Evolutionary conservation across 2,113 vertebrate genomes (phyloP).

Genomic region (Vombatus ursinus): DNA sequence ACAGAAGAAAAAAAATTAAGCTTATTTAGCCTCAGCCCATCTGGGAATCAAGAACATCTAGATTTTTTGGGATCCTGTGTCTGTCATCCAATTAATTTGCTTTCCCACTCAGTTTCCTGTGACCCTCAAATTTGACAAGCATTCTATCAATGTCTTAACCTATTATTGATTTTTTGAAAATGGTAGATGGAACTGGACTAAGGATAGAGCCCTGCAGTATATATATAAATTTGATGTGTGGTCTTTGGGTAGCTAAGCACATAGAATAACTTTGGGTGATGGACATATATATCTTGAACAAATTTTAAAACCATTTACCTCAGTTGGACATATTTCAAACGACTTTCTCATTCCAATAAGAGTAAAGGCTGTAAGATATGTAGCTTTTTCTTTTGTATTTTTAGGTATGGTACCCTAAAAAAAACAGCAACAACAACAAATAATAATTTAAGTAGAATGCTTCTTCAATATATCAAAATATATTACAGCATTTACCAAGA

Average conservation of each 20-base stretch:
- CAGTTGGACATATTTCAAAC: constrained; percentile 81
- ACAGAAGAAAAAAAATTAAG: not conserved
- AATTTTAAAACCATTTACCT: constrained; percentile 77
- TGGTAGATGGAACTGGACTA: not conserved
- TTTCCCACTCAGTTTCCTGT: not conserved
- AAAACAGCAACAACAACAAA: constrained; percentile 13
- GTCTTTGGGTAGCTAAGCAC: not conserved
- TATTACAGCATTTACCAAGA: not conserved
- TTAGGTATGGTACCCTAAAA: constrained; percentile 81
- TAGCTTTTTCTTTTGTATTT: constrained; percentile 81
- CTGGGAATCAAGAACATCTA: not conserved
- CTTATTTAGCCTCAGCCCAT: not conserved
- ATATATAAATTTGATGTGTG: not conserved
- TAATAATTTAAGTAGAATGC: not conserved
- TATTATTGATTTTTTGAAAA: not conserved
- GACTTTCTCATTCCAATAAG: constrained; percentile 88
- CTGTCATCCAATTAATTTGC: not conserved
- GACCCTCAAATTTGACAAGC: not conserved
- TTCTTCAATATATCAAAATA: not conserved
- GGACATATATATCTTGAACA: not conserved
- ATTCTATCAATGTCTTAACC: not conserved
- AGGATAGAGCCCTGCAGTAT: not conserved
- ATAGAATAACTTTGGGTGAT: not conserved
- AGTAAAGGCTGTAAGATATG: constrained; percentile 92
- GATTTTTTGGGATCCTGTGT: not conserved